A percentile compares a stretch with the other conserved stretches of the same genome.
Evolutionary conservation across 2,888 invertebrate species (phyloP).

Genomic region (Cephus nigrinus): DNA sequence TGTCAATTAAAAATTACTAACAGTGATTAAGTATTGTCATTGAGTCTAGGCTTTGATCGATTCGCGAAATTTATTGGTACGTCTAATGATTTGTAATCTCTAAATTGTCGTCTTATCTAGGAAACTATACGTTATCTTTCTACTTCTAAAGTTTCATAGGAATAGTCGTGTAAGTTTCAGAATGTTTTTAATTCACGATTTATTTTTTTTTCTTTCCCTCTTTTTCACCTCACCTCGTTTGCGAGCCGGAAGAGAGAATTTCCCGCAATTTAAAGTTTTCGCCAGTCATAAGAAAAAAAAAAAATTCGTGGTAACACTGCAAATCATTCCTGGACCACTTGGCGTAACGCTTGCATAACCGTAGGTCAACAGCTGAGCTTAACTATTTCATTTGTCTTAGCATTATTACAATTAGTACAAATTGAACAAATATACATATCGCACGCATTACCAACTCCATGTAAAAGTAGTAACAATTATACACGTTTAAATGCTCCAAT

Average conservation of each 20-base stretch:
- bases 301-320: background rate
- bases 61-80: background rate
- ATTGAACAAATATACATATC: background rate
- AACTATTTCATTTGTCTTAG: background rate
- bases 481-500: background rate
- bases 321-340: slow-evolving; percentile 1
- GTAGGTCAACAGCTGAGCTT: background rate
- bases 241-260: background rate
- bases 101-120: background rate
- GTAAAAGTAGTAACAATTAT: background rate
- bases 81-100: background rate
- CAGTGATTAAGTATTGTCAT: too few relatives aligned
- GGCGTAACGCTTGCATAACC: background rate
- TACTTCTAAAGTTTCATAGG: background rate
- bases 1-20: too few relatives aligned
- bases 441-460: background rate
- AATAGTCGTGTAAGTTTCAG: background rate
- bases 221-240: background rate
- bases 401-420: too few relatives aligned
- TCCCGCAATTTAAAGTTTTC: background rate
- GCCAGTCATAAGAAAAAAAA: too few relatives aligned
- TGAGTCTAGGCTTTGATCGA: background rate
- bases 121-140: background rate
- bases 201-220: background rate
- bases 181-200: background rate